Base-by-base conservation (phyloP, 1,140 invertebrate genomes). In the Drosophila pseudoobscura region DNA sequence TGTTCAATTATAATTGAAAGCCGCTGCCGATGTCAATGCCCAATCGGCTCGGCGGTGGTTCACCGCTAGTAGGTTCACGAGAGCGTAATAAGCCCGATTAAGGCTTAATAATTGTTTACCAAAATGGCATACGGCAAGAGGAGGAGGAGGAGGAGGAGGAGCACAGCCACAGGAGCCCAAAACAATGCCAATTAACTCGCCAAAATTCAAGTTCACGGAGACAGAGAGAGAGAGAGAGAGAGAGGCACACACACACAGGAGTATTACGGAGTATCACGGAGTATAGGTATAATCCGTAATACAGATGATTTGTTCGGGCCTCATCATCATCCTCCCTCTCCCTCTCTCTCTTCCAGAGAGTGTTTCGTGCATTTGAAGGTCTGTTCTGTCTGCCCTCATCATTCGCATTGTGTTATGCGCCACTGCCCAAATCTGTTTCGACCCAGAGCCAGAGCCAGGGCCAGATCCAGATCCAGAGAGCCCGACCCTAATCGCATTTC, bases 401-500 rank as follows among this genome's bases (percentile, higher is more conserved):
- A 88, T 70, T 78, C 46, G 70, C 83, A 88, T 82, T 87, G 75
- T 87, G 75, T 87, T 69, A 83, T 87, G 82, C 83, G 55, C 84
- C 83, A 87, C 47, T 87, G 83, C 59, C 71, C 83, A 88, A 88
- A 87, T 87, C 82, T 68, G 58, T 76, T 26, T 26, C 66, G 73
- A 68, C 77, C 75, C 31, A 31, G 29, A 29, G 6, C 26, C 26
- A 6, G 77, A 51, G 64, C 78, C 47, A 60, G 47, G n/a, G 66
- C 75, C 31, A 31, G 8, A 29, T 1, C 29, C 29, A 31, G 8
- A 29, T 1, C 29, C 29, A 20, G 20, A 7, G 82, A 51, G 64
- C 78, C 78, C 60, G 78, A 82, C 78, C 78, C 83, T 87, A 87
- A 87, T 87, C 82, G 82, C 82, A 78, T 87, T 87, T 87, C 82